Percentiles rank a stretch among this genome's conserved stretches.
These are phyloP conservation scores for Cephalotes varians DNA, from an alignment of 2,888 invertebrate species.

Conservation along the genomic window DNA sequence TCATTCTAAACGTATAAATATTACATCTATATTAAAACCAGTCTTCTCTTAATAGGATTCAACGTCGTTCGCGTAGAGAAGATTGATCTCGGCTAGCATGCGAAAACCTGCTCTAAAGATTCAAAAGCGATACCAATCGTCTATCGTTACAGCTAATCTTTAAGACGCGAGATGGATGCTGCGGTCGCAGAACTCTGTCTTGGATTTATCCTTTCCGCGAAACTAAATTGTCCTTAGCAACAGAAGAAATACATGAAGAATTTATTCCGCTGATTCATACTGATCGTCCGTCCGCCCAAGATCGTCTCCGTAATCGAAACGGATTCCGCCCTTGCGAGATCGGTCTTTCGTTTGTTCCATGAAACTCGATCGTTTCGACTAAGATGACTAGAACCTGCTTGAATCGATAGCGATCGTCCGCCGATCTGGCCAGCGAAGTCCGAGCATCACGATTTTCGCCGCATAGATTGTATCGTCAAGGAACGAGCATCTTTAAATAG, in stretches of 20 bases:
- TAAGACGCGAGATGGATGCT: conserved; percentile 54
- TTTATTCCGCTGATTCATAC: conserved; percentile 63
- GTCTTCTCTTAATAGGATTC: conserved; percentile 61
- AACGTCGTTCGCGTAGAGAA: conserved; percentile 15
- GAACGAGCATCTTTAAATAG: conserved; percentile 57
- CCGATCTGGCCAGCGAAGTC: conserved; percentile 19
- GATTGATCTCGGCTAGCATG: conserved; percentile 28
- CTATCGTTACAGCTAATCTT: conserved; percentile 42
- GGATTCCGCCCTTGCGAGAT: conserved; percentile 55
- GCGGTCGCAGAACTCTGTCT: conserved; percentile 56
- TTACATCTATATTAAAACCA: conserved; percentile 65
- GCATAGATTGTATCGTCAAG: conserved; percentile 61
- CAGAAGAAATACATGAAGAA: conserved; percentile 67
- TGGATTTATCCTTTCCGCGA: conserved; percentile 69
- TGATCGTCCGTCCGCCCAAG: conserved; percentile 57
- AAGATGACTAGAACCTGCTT: conserved; percentile 61
- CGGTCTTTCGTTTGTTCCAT: conserved; percentile 50
- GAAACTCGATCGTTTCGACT: conserved; percentile 70
- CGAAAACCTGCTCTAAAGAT: conserved; percentile 54
- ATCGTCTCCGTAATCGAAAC: conserved; percentile 51
- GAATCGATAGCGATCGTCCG: conserved; percentile 66
- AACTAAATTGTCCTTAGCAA: conserved; percentile 70
- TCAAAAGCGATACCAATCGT: conserved; percentile 59
- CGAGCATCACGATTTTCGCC: conserved; percentile 47
- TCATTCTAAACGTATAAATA: conserved; percentile 18